Conservation (phyloP, 2,888 invertebrate species). For the Drosophila testacea region DNA sequence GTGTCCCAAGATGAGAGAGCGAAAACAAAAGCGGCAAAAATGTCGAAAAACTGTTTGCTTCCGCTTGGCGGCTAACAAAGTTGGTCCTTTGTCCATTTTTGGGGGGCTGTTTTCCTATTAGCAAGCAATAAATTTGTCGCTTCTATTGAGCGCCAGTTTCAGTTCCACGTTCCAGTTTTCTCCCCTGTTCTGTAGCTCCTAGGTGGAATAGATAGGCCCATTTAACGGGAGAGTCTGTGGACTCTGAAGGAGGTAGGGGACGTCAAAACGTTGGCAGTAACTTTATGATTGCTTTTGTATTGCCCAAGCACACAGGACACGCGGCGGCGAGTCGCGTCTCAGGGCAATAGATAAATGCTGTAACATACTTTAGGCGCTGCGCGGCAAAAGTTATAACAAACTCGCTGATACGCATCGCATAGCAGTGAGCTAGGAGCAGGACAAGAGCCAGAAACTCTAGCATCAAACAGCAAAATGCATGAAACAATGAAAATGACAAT, state of each 20-base stretch:
- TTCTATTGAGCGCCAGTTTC: slow-evolving; percentile 47
- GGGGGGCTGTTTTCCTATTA: slow-evolving; percentile 61
- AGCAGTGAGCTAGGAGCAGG: slow-evolving; percentile 8
- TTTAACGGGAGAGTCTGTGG: slow-evolving; percentile 22
- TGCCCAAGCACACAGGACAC: slow-evolving; percentile 25
- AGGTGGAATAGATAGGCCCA: slow-evolving; percentile 57
- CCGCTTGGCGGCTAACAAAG: slow-evolving; percentile 49
- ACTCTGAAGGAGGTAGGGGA: not conserved
- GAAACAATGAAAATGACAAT: slow-evolving; percentile 53
- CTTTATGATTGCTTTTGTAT: slow-evolving; percentile 72
- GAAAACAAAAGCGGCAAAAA: slow-evolving; percentile 21
- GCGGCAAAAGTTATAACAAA: slow-evolving; percentile 58
- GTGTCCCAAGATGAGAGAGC: slow-evolving; percentile 7
- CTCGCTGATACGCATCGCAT: slow-evolving; percentile 60
- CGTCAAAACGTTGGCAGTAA: slow-evolving; percentile 47
- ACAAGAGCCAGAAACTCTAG: not conserved
- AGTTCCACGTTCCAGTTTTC: not conserved
- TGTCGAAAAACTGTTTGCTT: slow-evolving; percentile 63
- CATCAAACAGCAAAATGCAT: slow-evolving; percentile 41
- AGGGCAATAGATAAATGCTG: slow-evolving; percentile 63
- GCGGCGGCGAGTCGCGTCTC: slow-evolving; percentile 30
- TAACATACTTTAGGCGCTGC: slow-evolving; percentile 54
- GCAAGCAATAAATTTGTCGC: slow-evolving; percentile 67
- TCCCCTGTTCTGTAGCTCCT: slow-evolving; percentile 2
- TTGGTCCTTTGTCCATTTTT: slow-evolving; percentile 62